Evolutionary conservation across 1,140 invertebrate species (phyloP), one percentile per base, ranked within the genome.

Genomic region (Phortica variegata): DNA sequence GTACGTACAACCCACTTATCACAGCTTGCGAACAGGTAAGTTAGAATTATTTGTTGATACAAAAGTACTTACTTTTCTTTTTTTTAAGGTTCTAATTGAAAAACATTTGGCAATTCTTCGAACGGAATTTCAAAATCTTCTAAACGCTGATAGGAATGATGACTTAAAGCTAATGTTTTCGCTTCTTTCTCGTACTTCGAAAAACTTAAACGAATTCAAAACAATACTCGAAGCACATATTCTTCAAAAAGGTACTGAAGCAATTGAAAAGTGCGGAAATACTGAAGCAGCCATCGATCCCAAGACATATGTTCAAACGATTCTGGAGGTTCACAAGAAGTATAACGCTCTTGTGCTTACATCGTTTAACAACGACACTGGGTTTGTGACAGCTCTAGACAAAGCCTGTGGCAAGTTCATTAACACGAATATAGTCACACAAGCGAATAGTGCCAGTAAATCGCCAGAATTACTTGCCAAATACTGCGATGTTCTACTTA

Each of bases 321-420:
- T 98, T 56, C 81, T 99, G 55, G 90, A 95, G 70, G 95, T 98
- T 13, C 95, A 99, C 78, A 93, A 94, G 78, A 97, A 98, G 68
- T 99, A 97, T 76, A 93, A 96, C 78, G 88, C 89, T 16, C 79
- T 99, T 20, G 96, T 99, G 2, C 74, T 93, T 49, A 87, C 90
- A 5, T 90, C 97, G 8, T 99, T 99, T 79, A 90, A 90, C 68
- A 97, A 95, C 78, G 96, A 99, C 76, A 89, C 90, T 20, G 95
- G 95, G 37, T 98, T 98, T 81, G 93, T 98, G 7, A 91, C 95
- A 20, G 91, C 96, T 2, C 77, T 98, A 13, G 96, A 99, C 71
- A 98, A 97, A 78, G 97, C 96, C 15, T 99, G 95, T 77, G 94
- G 94, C 39, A 86, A 89, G 65, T 99, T 99, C 76, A 98, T 99